phyloP scores from a whole-genome alignment of 2,797 vertebrate genomes.

The Hipposideros larvatus region DNA sequence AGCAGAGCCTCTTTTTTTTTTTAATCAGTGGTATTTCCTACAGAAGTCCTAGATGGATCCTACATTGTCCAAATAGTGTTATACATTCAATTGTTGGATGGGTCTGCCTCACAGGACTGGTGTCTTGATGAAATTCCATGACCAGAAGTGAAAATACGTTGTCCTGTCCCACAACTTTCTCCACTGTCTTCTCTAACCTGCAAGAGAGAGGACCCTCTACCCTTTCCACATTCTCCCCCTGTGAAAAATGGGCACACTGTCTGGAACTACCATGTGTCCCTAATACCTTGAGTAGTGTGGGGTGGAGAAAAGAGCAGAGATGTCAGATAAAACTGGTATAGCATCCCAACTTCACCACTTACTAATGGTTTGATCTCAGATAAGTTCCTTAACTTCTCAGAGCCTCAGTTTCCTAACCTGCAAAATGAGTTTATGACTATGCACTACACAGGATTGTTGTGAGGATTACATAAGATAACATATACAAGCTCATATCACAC shows the following conservation, averaged over 20 bases:
- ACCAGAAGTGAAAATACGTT: not conserved
- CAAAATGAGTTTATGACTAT: not conserved
- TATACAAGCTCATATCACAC: accelerated
- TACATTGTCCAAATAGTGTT: not conserved
- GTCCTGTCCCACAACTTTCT: not conserved
- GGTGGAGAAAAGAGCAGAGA: not conserved
- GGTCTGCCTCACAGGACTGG: not conserved
- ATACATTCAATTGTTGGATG: not conserved
- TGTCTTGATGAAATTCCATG: not conserved
- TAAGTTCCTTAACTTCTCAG: not conserved
- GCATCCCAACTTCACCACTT: too few species aligned
- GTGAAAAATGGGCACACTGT: not conserved
- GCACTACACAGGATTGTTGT: accelerated
- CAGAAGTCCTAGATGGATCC: not conserved
- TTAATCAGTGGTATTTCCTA: not conserved
- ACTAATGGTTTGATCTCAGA: not conserved
- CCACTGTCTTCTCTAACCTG: not conserved
- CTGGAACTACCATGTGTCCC: not conserved
- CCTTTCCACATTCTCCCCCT: too few species aligned
- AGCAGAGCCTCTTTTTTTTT: not conserved
- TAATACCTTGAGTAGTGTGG: not conserved
- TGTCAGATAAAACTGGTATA: not conserved
- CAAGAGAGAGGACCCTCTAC: not conserved
- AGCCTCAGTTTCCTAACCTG: not conserved
- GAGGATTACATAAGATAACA: not conserved